phyloP scores from a whole-genome alignment of 2,797 vertebrate genomes.

The Ispidina picta region DNA sequence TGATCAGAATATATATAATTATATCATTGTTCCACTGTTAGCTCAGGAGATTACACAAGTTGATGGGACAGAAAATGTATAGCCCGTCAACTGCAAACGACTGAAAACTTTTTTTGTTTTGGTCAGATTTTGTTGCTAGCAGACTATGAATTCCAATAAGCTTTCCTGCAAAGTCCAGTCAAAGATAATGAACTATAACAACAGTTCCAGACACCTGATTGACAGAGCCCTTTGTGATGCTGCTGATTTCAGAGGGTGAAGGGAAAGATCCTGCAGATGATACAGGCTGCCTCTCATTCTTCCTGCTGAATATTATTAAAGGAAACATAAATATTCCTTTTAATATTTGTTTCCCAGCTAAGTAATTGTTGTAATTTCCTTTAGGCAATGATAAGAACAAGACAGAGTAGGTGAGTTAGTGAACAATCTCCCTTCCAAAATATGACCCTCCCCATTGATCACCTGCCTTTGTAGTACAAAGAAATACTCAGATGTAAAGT shows the following conservation, averaged over 20 bases:
- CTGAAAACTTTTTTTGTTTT: not conserved
- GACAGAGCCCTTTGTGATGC: not conserved
- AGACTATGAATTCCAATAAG: not conserved
- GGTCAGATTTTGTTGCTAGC: not conserved
- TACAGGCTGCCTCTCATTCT: not conserved
- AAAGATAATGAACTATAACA: not conserved
- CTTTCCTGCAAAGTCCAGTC: not conserved
- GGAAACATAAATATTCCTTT: constrained; percentile 5
- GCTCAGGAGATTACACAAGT: not conserved
- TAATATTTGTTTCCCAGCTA: constrained; percentile 20
- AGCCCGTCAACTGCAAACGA: not conserved
- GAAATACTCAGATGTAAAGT: not conserved
- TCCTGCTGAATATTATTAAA: constrained; percentile 3
- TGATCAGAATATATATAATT: not conserved
- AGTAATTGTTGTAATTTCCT: constrained; percentile 40
- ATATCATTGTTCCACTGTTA: not conserved
- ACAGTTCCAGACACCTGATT: not conserved
- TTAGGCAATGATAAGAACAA: not conserved
- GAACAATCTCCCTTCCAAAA: not conserved
- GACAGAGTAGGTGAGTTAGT: not conserved
- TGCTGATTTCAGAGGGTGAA: not conserved
- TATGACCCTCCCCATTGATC: not conserved
- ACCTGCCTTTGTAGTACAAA: not conserved
- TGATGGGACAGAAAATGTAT: not conserved
- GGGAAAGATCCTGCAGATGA: not conserved